Base-by-base conservation (phyloP, 2,113 vertebrate species). In the Stegastes partitus region DNA sequence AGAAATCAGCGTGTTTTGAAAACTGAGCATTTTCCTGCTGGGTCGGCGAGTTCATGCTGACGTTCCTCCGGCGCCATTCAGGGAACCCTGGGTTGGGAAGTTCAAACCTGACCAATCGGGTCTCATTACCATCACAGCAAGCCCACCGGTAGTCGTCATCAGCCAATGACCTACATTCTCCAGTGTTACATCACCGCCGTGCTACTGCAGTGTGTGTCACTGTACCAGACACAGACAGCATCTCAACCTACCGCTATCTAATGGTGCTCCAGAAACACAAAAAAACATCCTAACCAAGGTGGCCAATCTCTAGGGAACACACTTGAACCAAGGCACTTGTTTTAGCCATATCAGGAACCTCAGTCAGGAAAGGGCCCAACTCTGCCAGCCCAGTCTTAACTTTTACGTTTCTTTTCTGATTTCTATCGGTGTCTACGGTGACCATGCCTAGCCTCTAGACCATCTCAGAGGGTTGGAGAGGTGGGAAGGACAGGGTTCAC, bases 301-400 rank as follows among this genome's bases (percentile, higher is more conserved):
- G 57, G 74, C 72, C 74, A 83, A 55, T 34, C 81, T 76, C 70
- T 84, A 86, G 72, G 44, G 42, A 89, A 81, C 76, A 82, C 64
- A 86, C 87, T 82, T 84, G 62, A 91, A 91, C 76, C 69, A 55
- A 73, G 70, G 68, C 85, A 64, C 77, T 87, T 86, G 59, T 90
- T 93, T 92, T 84, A 93, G 90, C 87, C 88, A 93, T 93, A 93
- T 93, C 90, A 87, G 83, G 81, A 86, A 89, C 79, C 73, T 86
- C 65, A 64, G 85, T 91, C 90, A 92, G 90, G 91, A 79, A 92
- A 57, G 47, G 83, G 84, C 81, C 79, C 57, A 49, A 37, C 68
- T 68, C 74, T 69, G 50, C 58, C 14, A 68, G 89, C 64, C 74
- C 79, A 79, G 82, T 91, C 75, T 88, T 91, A 79, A 85, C 2